Percentiles rank a stretch among this genome's conserved stretches.
phyloP scores from a whole-genome alignment of 2,113 vertebrate species.

The Geothlypis trichas region DNA sequence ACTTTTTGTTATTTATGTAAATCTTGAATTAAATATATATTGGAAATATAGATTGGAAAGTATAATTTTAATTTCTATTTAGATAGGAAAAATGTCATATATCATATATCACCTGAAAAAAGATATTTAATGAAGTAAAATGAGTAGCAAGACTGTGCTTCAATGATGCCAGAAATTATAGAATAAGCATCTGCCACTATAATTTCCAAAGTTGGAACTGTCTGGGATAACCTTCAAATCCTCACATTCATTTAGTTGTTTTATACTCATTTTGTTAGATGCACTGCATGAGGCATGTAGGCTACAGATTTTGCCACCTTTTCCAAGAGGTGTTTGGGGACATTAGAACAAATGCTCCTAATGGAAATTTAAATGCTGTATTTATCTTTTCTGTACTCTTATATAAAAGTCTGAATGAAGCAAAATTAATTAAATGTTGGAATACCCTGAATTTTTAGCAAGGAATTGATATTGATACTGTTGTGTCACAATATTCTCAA shows the following conservation, averaged over 20 bases:
- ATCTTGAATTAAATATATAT: neutral
- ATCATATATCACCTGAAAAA: neutral
- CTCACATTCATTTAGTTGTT: slow-evolving; percentile 2
- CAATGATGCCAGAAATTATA: neutral
- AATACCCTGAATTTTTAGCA: neutral
- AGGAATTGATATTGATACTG: neutral
- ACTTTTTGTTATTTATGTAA: neutral
- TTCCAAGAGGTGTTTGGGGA: neutral
- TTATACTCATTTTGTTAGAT: slow-evolving; percentile 28
- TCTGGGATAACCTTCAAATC: slow-evolving; percentile 33
- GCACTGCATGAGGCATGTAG: neutral
- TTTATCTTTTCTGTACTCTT: neutral
- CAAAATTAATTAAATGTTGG: neutral
- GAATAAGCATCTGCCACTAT: slow-evolving; percentile 39
- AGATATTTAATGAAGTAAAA: neutral
- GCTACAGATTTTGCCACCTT: neutral
- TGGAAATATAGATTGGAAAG: neutral
- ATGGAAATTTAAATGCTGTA: slow-evolving; percentile 4
- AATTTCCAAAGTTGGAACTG: slow-evolving; percentile 8
- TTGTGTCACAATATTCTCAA: neutral
- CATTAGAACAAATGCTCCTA: neutral
- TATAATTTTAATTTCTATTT: neutral
- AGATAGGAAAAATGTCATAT: neutral
- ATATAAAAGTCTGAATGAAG: neutral
- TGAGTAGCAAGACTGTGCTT: neutral